These are phyloP conservation scores for Bombus fervidus DNA, from an alignment of 1,140 invertebrate genomes.

Conservation along the genomic window DNA sequence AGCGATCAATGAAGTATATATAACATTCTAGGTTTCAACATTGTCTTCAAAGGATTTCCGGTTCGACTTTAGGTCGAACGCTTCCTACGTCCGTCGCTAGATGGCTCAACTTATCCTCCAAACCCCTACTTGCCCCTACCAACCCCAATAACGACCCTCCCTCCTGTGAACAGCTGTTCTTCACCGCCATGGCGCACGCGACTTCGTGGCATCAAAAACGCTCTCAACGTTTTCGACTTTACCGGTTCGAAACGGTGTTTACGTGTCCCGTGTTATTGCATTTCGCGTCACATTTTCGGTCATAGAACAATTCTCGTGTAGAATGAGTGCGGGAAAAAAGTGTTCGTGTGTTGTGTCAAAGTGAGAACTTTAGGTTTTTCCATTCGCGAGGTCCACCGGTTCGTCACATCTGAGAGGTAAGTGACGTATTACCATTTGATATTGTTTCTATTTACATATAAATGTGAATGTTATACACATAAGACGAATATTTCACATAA, in stretches of 20 bases:
- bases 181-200: slow-evolving; percentile 66
- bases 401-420: slow-evolving; percentile 14
- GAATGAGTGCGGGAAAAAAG: slow-evolving; percentile 33
- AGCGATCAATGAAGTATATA: neutral
- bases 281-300: slow-evolving; percentile 37
- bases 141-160: slow-evolving; percentile 38
- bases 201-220: slow-evolving; percentile 54
- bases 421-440: neutral
- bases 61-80: neutral
- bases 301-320: slow-evolving; percentile 25
- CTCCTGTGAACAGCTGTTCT: slow-evolving; percentile 61
- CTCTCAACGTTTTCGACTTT: slow-evolving; percentile 43
- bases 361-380: slow-evolving; percentile 32
- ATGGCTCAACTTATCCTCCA: slow-evolving; percentile 29
- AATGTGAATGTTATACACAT: neutral
- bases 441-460: neutral
- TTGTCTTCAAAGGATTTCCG: slow-evolving; percentile 11
- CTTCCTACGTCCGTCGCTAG: slow-evolving; percentile 2
- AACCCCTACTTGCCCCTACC: slow-evolving; percentile 25
- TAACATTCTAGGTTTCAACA: neutral
- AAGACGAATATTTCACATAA: neutral
- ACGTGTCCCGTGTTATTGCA: slow-evolving; percentile 27
- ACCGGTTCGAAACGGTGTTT: slow-evolving; percentile 39
- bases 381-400: slow-evolving; percentile 9
- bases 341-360: slow-evolving; percentile 36